phyloP scores from a whole-genome alignment of 2,797 vertebrate genomes.

The Hirundo rustica region DNA sequence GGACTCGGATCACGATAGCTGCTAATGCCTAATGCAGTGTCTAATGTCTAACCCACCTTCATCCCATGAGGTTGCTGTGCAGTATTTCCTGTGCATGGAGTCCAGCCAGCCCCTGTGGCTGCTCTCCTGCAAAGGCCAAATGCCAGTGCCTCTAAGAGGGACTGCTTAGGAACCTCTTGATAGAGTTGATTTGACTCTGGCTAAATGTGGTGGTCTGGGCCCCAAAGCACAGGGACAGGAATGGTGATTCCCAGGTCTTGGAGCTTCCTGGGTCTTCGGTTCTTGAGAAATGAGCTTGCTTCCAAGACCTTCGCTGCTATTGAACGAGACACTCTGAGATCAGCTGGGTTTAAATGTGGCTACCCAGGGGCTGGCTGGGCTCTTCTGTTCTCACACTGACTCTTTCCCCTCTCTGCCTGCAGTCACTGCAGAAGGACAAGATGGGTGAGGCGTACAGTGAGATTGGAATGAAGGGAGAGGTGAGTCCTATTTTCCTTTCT shows the following conservation, averaged over 20 bases:
- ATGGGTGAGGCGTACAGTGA: conserved; percentile 80
- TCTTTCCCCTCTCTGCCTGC: background rate
- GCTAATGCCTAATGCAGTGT: background rate
- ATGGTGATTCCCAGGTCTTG: accelerated
- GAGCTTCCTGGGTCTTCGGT: background rate
- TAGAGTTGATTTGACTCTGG: background rate
- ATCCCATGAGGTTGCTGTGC: background rate
- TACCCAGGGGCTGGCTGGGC: background rate
- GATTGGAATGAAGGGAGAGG: conserved; percentile 76
- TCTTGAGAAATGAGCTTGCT: background rate
- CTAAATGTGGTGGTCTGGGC: background rate
- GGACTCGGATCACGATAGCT: background rate
- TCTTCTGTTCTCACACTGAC: background rate
- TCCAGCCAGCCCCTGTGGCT: background rate
- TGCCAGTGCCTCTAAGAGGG: background rate
- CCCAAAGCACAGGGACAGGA: background rate
- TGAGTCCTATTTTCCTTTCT: conserved; percentile 28
- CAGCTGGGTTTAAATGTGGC: background rate
- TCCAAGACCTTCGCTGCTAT: background rate
- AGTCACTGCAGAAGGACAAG: conserved; percentile 79
- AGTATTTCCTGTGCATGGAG: background rate
- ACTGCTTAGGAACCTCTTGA: background rate
- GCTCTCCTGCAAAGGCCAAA: background rate
- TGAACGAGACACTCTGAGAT: background rate
- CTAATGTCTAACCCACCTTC: background rate